These are phyloP conservation scores for Heterodera filipjevi DNA, from an alignment of 2,888 invertebrate species.

Conservation along the genomic window DNA sequence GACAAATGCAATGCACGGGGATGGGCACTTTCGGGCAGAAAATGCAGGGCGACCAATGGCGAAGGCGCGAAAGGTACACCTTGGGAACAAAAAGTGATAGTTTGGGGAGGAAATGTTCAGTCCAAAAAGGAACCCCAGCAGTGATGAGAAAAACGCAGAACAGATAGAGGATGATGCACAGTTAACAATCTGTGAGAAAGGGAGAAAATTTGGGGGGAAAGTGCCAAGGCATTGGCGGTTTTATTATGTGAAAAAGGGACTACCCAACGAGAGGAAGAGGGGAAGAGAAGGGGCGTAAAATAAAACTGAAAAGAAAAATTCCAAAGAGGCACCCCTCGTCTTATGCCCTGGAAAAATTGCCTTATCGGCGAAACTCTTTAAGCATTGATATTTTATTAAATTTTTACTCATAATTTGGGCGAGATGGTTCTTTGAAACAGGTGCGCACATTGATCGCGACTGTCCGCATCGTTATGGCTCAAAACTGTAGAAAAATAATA, in stretches of 20 bases:
- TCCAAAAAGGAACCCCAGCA: neutral
- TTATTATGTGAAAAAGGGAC: too few species aligned
- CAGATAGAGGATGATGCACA: slow-evolving; percentile 13
- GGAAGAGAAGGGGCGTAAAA: too few species aligned
- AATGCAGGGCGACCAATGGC: slow-evolving; percentile 52
- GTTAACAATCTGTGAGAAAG: slow-evolving; percentile 28
- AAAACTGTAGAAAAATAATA: slow-evolving; percentile 33
- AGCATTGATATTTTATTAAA: neutral
- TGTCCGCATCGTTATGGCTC: slow-evolving; percentile 46
- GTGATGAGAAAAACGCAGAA: slow-evolving; percentile 15
- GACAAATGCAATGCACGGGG: slow-evolving; percentile 52
- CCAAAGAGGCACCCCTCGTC: too few species aligned
- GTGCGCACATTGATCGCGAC: slow-evolving; percentile 48
- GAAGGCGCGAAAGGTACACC: slow-evolving; percentile 48
- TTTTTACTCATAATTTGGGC: slow-evolving; percentile 46
- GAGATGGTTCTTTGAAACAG: slow-evolving; percentile 54
- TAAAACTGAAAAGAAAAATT: too few species aligned
- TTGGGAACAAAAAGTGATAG: too few species aligned
- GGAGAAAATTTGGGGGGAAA: neutral
- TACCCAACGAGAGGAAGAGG: too few species aligned
- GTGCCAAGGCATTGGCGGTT: too few species aligned
- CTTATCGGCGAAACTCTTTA: neutral
- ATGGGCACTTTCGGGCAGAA: slow-evolving; percentile 49
- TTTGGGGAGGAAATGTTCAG: too few species aligned
- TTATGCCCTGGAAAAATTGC: too few species aligned